A percentile compares a stretch with the other conserved stretches of the same genome.
Conservation (phyloP, 2,797 vertebrate genomes). For the Zalophus californianus region DNA sequence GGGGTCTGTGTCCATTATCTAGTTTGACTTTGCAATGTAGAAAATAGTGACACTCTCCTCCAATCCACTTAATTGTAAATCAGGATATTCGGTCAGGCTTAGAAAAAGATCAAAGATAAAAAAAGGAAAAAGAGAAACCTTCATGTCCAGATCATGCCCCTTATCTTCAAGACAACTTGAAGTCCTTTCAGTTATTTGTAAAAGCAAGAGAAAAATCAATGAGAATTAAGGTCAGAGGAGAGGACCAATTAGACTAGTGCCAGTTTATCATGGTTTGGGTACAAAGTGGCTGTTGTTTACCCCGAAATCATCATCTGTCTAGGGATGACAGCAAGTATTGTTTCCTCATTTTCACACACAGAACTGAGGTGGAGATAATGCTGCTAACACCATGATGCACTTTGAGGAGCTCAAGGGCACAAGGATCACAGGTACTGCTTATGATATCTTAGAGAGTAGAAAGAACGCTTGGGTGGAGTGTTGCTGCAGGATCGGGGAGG, state of each 20-base stretch:
- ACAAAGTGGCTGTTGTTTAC: neutral
- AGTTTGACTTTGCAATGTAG: neutral
- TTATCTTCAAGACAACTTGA: conserved; percentile 65
- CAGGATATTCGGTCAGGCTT: neutral
- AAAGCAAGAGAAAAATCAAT: conserved; percentile 72
- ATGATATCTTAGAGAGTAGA: neutral
- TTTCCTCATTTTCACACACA: neutral
- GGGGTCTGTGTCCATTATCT: neutral
- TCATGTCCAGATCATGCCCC: conserved; percentile 58
- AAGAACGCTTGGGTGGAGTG: neutral
- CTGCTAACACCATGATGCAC: neutral
- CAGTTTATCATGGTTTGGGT: conserved; percentile 37
- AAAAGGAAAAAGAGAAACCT: neutral
- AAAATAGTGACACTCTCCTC: neutral
- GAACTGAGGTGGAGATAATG: neutral
- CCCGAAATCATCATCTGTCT: neutral
- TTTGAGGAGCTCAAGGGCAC: neutral
- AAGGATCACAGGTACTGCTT: neutral
- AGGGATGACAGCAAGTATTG: neutral
- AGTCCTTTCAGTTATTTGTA: conserved; percentile 61
- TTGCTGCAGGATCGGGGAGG: neutral
- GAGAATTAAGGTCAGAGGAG: conserved; percentile 54
- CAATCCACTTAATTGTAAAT: neutral
- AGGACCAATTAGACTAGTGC: neutral
- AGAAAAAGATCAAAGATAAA: conserved; percentile 37